phyloP scores from a whole-genome alignment of 1,140 invertebrate species.

The Acromyrmex echinatior region DNA sequence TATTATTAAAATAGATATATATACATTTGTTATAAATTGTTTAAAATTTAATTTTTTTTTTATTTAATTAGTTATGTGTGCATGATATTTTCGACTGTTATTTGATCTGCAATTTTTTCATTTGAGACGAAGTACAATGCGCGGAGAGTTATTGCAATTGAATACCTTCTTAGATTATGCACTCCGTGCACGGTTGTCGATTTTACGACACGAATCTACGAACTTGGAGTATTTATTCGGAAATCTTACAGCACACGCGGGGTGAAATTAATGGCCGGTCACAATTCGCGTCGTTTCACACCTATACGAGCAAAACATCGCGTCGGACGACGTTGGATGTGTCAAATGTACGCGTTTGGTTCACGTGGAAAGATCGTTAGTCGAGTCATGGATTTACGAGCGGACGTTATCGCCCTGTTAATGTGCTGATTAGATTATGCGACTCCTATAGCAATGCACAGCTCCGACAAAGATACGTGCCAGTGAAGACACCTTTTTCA shows the following conservation, averaged over 20 bases:
- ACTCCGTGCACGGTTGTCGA: slow-evolving; percentile 2
- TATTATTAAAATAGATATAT: not conserved
- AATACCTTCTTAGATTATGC: not conserved
- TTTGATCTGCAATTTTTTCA: not conserved
- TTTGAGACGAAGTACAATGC: not conserved
- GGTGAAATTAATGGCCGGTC: slow-evolving; percentile 50
- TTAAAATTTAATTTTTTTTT: not conserved
- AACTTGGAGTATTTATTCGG: slow-evolving; percentile 23
- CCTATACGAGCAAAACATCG: slow-evolving; percentile 35
- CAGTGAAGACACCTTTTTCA: slow-evolving; percentile 20
- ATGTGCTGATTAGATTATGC: slow-evolving; percentile 80
- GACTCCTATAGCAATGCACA: not conserved
- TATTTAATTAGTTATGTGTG: not conserved
- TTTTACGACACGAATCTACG: slow-evolving; percentile 22
- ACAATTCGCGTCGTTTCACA: slow-evolving; percentile 15
- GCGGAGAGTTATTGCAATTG: not conserved
- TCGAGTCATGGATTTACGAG: slow-evolving; percentile 76
- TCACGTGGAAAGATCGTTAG: slow-evolving; percentile 62
- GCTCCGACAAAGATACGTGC: slow-evolving; percentile 1
- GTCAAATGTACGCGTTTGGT: slow-evolving; percentile 26
- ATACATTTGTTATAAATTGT: not conserved
- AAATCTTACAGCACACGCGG: slow-evolving; percentile 15
- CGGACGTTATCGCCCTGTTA: slow-evolving; percentile 72
- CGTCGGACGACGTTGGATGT: slow-evolving; percentile 1
- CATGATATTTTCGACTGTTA: not conserved